phyloP scores from a whole-genome alignment of 2,113 vertebrate species.

The Sorex fumeus region DNA sequence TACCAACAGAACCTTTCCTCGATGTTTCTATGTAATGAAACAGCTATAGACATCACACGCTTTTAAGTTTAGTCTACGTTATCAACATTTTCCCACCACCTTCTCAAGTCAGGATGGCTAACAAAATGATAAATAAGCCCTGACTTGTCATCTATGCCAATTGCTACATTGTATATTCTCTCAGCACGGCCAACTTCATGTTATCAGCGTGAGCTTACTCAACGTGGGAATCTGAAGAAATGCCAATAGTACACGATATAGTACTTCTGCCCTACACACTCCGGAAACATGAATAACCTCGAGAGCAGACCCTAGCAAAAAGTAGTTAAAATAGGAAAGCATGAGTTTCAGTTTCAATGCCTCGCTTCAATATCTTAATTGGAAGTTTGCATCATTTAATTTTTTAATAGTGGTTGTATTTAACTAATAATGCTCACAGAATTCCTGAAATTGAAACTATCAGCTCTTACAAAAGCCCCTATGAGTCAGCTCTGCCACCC shows the following conservation, averaged over 20 bases:
- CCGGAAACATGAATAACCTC: background rate
- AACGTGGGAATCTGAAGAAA: background rate
- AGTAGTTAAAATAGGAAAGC: background rate
- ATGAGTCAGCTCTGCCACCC: constrained; percentile 17
- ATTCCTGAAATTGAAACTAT: constrained; percentile 38
- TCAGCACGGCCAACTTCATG: background rate
- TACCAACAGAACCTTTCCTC: background rate
- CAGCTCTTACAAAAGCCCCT: constrained; percentile 1
- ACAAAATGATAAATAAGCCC: background rate
- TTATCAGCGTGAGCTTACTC: background rate
- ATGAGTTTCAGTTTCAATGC: constrained; percentile 34
- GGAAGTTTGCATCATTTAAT: constrained; percentile 42
- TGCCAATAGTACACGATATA: too few species aligned
- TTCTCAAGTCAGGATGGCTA: constrained; percentile 26
- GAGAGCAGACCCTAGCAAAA: background rate
- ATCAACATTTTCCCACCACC: constrained; percentile 18
- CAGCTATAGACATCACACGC: background rate
- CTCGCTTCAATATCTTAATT: constrained; percentile 37
- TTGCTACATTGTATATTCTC: background rate
- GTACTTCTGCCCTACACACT: background rate
- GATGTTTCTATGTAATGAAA: background rate
- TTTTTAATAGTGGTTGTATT: constrained; percentile 12
- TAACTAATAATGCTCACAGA: constrained; percentile 47
- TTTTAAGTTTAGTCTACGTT: constrained; percentile 10
- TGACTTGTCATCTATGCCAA: background rate